Base-by-base conservation (phyloP, 2,113 vertebrate species). In the Paradisaea rubra region DNA sequence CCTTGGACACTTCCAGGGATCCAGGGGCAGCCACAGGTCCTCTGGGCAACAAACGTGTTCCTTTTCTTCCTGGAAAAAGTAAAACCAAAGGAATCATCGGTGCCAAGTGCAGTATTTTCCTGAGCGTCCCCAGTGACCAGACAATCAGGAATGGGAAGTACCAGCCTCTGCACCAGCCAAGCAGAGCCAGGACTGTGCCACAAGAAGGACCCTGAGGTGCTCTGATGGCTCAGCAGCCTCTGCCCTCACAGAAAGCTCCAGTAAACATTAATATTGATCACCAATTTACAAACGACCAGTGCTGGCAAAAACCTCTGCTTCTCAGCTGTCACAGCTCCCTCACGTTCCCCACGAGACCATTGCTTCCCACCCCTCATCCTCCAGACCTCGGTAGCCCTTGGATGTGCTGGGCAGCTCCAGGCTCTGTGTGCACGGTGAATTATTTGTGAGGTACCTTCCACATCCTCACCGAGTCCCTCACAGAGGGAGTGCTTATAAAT, bases 331-430 rank as follows among this genome's bases (percentile, higher is more conserved):
- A 25, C 5, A 65, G 42, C 39, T 52, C 39, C 2, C 1, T 30
- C 35, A 2, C 1, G 0, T 4, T 71, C 39, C 66, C 41, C 0
- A 0, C 0, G 20, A 56, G 49, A 21, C 27, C 57, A 33, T 7
- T 0, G 0, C 33, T 68, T n/a, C 66, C 28, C 54, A 28, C 6
- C 27, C 24, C 52, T 39, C 37, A 10, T 6, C 45, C 49, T 53
- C 15, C 37, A 22, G n/a, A 24, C 59, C 69, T 30, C 30, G 15
- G 35, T 13, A 53, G 49, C 22, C 30, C 20, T 21, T 0, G 10
- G 54, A 19, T 20, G 35, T 54, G 54, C 31, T 83, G 60, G 52
- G 86, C 68, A 86, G 82, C 77, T 78, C 45, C 64, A 73, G 89
- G 25, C 52, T 81, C 72, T 39, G 15, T 44, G 18, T n/a, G 60